Evolutionary conservation across 2,797 vertebrate genomes (phyloP).

Genomic region (Oryzias dopingdopingensis): DNA sequence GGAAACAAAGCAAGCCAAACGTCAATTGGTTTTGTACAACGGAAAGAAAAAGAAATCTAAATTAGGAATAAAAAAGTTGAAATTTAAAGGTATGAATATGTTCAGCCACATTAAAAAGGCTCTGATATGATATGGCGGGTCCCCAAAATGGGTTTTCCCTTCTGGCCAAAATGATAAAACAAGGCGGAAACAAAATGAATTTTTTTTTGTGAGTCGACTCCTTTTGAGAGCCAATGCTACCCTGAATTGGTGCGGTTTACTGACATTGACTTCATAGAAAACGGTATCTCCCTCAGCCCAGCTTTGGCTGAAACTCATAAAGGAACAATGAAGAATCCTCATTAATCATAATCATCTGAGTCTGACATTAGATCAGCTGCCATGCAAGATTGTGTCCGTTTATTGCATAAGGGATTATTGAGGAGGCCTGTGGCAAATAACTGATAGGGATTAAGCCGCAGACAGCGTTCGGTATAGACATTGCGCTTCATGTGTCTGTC

Average conservation of each 20-base stretch:
- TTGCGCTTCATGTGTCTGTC: conserved; percentile 40
- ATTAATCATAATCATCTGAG: conserved; percentile 75
- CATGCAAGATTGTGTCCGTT: conserved; percentile 70
- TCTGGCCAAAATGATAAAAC: conserved; percentile 64
- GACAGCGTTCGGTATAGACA: conserved; percentile 48
- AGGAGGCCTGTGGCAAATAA: conserved; percentile 66
- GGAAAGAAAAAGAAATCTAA: conserved; percentile 31
- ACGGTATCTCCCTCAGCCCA: conserved; percentile 68
- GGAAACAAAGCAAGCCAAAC: conserved; percentile 20
- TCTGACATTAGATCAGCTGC: conserved; percentile 73
- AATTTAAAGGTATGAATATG: conserved; percentile 56
- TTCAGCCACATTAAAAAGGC: conserved; percentile 41
- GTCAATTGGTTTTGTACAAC: conserved; percentile 39
- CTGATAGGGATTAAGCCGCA: conserved; percentile 63
- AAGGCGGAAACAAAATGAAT: conserved; percentile 57
- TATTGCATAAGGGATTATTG: conserved; percentile 73
- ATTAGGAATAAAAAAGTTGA: conserved; percentile 35
- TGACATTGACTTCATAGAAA: conserved; percentile 66
- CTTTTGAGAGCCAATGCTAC: conserved; percentile 53
- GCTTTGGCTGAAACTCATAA: conserved; percentile 78
- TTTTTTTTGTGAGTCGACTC: conserved; percentile 56
- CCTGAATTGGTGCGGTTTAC: conserved; percentile 56
- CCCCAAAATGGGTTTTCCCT: conserved; percentile 60
- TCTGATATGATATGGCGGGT: conserved; percentile 44
- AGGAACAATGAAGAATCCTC: conserved; percentile 77